Conservation (phyloP, 2,888 invertebrate species). For the Heteropelma amictum region DNA sequence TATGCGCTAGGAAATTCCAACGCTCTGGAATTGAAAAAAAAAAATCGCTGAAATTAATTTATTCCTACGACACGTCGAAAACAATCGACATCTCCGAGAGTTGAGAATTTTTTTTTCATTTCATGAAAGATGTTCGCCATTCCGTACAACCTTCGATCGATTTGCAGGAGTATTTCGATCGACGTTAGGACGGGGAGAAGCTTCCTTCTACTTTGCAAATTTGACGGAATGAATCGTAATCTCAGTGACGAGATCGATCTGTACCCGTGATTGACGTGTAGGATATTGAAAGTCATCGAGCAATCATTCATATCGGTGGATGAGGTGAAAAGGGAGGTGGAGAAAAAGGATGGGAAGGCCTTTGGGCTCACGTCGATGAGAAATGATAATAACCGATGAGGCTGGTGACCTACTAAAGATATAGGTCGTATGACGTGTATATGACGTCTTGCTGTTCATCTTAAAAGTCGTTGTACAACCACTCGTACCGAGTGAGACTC, state of each 20-base stretch:
- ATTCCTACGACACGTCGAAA: too few species aligned
- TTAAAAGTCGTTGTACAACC: conserved; percentile 46
- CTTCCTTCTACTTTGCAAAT: too few species aligned
- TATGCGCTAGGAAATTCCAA: too few species aligned
- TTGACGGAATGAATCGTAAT: too few species aligned
- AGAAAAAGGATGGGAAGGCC: conserved; percentile 8
- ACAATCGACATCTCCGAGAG: too few species aligned
- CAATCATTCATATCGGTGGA: neutral
- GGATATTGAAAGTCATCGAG: conserved; percentile 38
- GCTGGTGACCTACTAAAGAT: conserved; percentile 68
- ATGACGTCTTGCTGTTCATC: conserved; percentile 21
- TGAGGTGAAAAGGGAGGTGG: neutral
- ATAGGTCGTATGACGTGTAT: conserved; percentile 61
- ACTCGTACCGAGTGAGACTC: conserved; percentile 39
- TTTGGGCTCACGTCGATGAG: conserved; percentile 41
- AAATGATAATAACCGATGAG: conserved; percentile 62
- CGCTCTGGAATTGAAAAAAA: too few species aligned
- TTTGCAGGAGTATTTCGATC: neutral
- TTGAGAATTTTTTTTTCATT: too few species aligned
- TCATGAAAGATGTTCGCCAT: neutral
- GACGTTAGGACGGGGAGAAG: neutral
- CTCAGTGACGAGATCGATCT: neutral
- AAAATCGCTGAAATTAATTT: too few species aligned
- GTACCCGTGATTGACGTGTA: neutral
- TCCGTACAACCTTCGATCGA: neutral